Evolutionary conservation across 2,113 vertebrate species (phyloP).

Genomic region (Brienomyrus brachyistius): DNA sequence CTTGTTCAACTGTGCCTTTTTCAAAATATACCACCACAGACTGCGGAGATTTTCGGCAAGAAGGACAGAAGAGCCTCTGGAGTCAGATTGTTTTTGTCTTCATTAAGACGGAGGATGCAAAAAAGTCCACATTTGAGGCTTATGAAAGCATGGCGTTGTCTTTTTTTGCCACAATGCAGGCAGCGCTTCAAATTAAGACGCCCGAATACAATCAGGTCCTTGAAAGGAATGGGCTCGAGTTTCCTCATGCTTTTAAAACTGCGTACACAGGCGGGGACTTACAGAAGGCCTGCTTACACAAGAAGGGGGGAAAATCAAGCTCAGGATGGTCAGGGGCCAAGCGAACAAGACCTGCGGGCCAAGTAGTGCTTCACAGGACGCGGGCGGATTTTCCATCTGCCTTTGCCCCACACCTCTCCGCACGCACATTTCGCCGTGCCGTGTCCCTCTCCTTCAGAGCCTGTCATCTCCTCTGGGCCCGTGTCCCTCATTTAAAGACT

Average conservation of each 20-base stretch:
- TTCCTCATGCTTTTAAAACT: not conserved
- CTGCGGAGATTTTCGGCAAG: not conserved
- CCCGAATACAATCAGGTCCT: not conserved
- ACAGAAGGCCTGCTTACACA: not conserved
- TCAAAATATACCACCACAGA: not conserved
- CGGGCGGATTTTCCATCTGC: slow-evolving; percentile 13
- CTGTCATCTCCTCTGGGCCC: not conserved
- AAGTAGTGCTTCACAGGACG: not conserved
- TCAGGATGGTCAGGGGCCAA: not conserved
- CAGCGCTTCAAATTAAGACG: not conserved
- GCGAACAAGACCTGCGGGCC: not conserved
- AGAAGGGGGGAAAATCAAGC: not conserved
- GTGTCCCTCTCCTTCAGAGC: not conserved
- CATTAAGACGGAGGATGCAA: not conserved
- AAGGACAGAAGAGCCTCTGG: not conserved
- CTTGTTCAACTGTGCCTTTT: not conserved
- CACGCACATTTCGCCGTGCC: not conserved
- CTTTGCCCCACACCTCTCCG: not conserved
- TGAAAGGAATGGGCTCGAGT: not conserved
- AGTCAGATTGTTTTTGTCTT: not conserved
- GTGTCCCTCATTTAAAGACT: slow-evolving; percentile 10
- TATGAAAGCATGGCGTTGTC: not conserved
- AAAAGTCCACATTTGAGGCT: not conserved
- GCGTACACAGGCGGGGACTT: not conserved
- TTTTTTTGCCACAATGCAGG: not conserved